Evolutionary conservation across 2,113 vertebrate species (phyloP), one percentile per base, ranked within the genome.

Genomic region (Xenopus laevis): DNA sequence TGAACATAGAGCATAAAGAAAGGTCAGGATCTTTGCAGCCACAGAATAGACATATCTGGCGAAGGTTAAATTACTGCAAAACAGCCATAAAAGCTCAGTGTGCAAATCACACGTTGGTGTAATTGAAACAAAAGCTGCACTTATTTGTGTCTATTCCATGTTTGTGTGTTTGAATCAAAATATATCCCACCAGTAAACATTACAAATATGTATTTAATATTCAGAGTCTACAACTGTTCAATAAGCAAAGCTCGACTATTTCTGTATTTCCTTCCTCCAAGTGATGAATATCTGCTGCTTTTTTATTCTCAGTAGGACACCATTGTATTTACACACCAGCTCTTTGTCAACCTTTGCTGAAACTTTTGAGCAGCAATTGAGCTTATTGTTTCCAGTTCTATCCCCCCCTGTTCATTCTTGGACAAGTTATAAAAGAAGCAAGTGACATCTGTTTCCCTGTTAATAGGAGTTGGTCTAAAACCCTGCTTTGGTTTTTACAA

Each of bases 391-490:
- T 69, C 5, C 27, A 18, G 67, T 33, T 33, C 57, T 30, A 33
- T 58, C 67, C 50, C 30, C 30, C 30, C 15, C 52, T 57, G 16
- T 40, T 69, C 67, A 58, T 58, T 40, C 46, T 45, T 62, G 58
- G 70, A 58, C 44, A 62, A 23, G 33, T 50, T 62, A 71, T 71
- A 59, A 71, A 71, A 71, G 70, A 27, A 62, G 62, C 27, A 52
- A 62, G 61, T 33, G 47, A 50, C 70, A 71, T 71, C 70, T 71
- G 70, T 71, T 71, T 71, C 10, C 33, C 46, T 50, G 58, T 21
- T 45, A 71, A 71, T 15, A 30, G 59, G 20, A 58, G 12, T 71
- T 17, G 40, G 7, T 27, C 69, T 59, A 18, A 59, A 10, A 60
- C n/a, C 30, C 58, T 33, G 6, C 6, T n/a, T n/a, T n/a, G n/a